phyloP scores from a whole-genome alignment of 35 echinoderm and acorn worm genomes.

The Acanthaster planci region DNA sequence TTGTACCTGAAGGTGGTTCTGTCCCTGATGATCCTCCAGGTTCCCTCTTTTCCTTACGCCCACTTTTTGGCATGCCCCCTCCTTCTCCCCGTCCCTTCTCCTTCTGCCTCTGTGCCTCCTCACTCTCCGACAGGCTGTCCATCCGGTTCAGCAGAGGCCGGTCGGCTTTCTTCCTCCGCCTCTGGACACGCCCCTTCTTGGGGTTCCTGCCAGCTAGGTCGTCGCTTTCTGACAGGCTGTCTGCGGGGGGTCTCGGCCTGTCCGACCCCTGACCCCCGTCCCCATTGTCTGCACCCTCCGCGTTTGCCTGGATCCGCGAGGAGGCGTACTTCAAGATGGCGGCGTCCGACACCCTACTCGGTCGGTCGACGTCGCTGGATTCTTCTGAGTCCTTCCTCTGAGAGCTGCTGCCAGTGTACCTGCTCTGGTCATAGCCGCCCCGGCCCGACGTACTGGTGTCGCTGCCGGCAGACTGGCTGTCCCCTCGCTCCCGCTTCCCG shows the following conservation, averaged over 20 bases:
- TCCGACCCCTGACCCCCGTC: neutral
- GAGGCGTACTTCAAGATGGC: conserved; percentile 39
- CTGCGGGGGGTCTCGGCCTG: neutral
- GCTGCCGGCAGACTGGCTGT: conserved; percentile 5
- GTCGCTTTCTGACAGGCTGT: conserved; percentile 66
- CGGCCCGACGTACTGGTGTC: conserved; percentile 5
- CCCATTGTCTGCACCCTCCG: neutral
- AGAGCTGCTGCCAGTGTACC: conserved; percentile 22
- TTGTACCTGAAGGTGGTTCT: neutral
- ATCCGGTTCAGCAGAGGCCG: conserved; percentile 33
- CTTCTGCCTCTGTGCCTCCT: conserved; percentile 57
- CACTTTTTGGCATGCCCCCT: conserved; percentile 36
- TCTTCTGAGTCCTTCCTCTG: conserved; percentile 40
- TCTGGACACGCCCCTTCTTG: conserved; percentile 31
- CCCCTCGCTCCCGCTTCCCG: conserved; percentile 60
- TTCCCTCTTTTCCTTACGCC: conserved; percentile 18
- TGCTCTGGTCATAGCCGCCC: conserved; percentile 37
- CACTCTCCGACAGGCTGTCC: conserved; percentile 86
- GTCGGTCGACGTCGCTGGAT: conserved; percentile 38
- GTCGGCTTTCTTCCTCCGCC: conserved; percentile 40
- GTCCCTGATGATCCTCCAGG: conserved; percentile 3
- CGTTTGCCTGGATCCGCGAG: conserved; percentile 16
- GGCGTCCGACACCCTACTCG: conserved; percentile 7
- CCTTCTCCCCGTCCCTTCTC: conserved; percentile 28
- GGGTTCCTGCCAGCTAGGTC: conserved; percentile 40